A percentile compares a stretch with the other conserved stretches of the same genome.
These are phyloP conservation scores for Atherinosoma microstoma DNA, from an alignment of 2,797 vertebrate species.

Conservation along the genomic window DNA sequence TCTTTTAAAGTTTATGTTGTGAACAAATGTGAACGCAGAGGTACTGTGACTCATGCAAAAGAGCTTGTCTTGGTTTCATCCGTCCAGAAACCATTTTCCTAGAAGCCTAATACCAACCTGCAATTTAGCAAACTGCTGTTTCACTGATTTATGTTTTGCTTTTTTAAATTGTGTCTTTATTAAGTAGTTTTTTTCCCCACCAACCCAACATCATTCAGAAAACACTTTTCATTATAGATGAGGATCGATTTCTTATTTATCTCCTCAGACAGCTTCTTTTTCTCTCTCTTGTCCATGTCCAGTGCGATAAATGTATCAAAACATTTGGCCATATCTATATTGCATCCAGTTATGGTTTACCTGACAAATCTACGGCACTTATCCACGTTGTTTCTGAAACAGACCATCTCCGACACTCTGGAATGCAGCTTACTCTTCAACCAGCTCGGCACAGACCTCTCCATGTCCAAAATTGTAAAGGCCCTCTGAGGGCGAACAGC, in stretches of 20 bases:
- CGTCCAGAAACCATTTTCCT: no score
- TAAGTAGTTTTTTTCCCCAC: background rate
- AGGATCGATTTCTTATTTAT: no score
- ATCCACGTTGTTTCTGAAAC: background rate
- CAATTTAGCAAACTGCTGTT: no score
- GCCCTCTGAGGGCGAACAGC: conserved; percentile 81
- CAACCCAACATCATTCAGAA: no score
- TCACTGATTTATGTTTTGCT: background rate
- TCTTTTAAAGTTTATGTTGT: no score
- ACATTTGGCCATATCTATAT: background rate
- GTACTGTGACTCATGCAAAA: no score
- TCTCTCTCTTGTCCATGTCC: no score
- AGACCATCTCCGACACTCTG: conserved; percentile 43
- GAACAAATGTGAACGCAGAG: no score
- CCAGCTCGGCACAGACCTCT: conserved; percentile 82
- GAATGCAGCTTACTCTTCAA: conserved; percentile 70
- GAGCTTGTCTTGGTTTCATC: no score
- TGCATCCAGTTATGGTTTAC: conserved; percentile 29
- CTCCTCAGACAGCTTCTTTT: no score
- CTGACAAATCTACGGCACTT: conserved; percentile 38
- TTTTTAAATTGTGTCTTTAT: background rate
- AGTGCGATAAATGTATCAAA: background rate
- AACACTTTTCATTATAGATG: no score
- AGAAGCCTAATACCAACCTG: no score
- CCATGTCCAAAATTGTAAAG: conserved; percentile 88